These are phyloP conservation scores for Hoplostethus atlanticus DNA, from an alignment of 2,797 vertebrate species.

Conservation along the genomic window DNA sequence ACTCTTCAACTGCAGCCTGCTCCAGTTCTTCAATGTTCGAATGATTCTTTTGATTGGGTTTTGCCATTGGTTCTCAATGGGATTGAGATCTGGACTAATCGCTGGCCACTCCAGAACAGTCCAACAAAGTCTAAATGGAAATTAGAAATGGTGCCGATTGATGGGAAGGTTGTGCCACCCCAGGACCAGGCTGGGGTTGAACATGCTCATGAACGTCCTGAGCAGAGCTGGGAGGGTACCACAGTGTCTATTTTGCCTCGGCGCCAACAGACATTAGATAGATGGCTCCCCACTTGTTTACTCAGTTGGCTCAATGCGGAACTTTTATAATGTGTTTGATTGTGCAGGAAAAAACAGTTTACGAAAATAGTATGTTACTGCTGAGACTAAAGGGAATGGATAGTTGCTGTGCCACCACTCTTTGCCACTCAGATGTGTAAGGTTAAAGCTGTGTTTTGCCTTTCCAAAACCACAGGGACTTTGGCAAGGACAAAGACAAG, in stretches of 20 bases:
- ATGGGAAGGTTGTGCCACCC: neutral
- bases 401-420: constrained; percentile 44
- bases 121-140: neutral
- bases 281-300: constrained; percentile 3
- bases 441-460: constrained; percentile 51
- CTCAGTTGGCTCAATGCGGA: neutral
- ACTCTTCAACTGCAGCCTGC: too few relatives aligned
- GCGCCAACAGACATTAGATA: constrained; percentile 6
- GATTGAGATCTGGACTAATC: too few relatives aligned
- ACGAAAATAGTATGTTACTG: constrained; percentile 44
- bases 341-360: constrained; percentile 21
- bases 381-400: constrained; percentile 59
- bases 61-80: neutral
- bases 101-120: too few relatives aligned
- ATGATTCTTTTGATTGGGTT: neutral
- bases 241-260: constrained; percentile 1
- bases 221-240: neutral
- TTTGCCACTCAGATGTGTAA: neutral
- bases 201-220: neutral
- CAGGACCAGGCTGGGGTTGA: neutral
- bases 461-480: constrained; percentile 81
- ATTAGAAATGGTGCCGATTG: neutral
- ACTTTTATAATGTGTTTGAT: constrained; percentile 15
- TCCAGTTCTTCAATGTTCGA: too few relatives aligned
- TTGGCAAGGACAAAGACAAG: constrained; percentile 97